A percentile compares a stretch with the other conserved stretches of the same genome.
Conservation (phyloP, 2,888 invertebrate genomes). For the Dione juno region DNA sequence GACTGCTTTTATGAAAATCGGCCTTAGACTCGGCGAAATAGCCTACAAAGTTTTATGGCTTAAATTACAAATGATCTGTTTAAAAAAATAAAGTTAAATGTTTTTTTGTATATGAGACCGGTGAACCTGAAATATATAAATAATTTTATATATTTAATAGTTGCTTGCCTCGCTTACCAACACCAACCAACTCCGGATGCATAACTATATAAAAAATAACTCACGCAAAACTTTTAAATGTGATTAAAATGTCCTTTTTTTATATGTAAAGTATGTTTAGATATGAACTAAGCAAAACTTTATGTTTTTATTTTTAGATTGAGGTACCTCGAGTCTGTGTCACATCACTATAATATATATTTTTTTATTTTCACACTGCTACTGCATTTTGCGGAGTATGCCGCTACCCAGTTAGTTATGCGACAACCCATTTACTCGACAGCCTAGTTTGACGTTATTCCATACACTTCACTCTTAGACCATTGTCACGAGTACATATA, state of each 20-base stretch:
- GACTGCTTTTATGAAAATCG: constrained; percentile 30
- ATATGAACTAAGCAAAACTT: neutral
- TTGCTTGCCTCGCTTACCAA: too few relatives aligned
- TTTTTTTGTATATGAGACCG: too few relatives aligned
- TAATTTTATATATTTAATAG: too few relatives aligned
- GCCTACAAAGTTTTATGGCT: constrained; percentile 8
- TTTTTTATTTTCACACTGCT: neutral
- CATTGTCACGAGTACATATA: neutral
- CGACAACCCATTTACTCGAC: neutral
- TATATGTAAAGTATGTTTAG: too few relatives aligned
- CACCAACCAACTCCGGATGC: too few relatives aligned
- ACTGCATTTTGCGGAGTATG: neutral
- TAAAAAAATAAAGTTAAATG: too few relatives aligned
- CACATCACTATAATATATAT: neutral
- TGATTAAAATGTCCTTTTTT: too few relatives aligned
- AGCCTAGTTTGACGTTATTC: neutral
- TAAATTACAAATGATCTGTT: constrained; percentile 16
- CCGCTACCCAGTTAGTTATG: neutral
- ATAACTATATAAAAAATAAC: too few relatives aligned
- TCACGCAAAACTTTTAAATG: too few relatives aligned
- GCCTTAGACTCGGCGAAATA: neutral
- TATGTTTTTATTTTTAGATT: neutral
- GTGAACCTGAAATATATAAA: too few relatives aligned
- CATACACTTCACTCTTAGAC: neutral
- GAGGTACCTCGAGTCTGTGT: neutral